Base-by-base conservation (phyloP, 2,888 invertebrate genomes). In the Congeria kusceri region DNA sequence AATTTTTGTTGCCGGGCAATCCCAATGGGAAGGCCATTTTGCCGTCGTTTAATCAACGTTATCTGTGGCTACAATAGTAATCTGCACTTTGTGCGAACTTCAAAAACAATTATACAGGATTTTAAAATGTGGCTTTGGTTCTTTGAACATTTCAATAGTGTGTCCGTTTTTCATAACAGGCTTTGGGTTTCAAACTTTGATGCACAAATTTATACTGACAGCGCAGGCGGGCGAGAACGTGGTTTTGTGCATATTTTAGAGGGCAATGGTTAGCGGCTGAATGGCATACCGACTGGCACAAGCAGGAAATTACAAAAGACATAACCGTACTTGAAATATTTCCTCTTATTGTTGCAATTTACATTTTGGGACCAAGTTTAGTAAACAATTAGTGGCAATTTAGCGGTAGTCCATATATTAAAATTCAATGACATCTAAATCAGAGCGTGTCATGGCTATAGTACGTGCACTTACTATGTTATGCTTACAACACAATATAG, bases 161-260 rank as follows among this genome's bases (percentile, higher is more conserved):
- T 70, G 11, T 70, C 62, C 2, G 11, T 53, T 23, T 70, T 70
- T 47, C 46, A 70, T 56, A 62, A 70, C 53, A 53, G 56, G 4
- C 56, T 66, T 32, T 56, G 53, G 53, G 32, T 72, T 15, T 65
- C 72, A 3, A 72, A 72, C 44, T 53, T 46, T 3, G 72, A 72
- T 47, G 9, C 47, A 18, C 39, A 72, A 47, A 20, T 72, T 13
- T 72, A 29, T 27, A 64, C 64, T 4, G 64, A 71, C 47, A 71
- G 71, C 29, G 63, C 71, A 11, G 63, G 62, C 4, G 29, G 62
- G 7, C 46, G 11, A n/a, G 53, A 44, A 23, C 57, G 63, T 25
- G 71, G 64, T 15, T 57, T 57, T 28, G 72, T 64, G 3, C n/a
- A n/a, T n/a, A n/a, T n/a, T n/a, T n/a, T 44, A 7, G 64, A 46